Percentiles rank a stretch among this genome's conserved stretches.
Conservation (phyloP, 2,113 vertebrate species). For the Daubentonia madagascariensis region DNA sequence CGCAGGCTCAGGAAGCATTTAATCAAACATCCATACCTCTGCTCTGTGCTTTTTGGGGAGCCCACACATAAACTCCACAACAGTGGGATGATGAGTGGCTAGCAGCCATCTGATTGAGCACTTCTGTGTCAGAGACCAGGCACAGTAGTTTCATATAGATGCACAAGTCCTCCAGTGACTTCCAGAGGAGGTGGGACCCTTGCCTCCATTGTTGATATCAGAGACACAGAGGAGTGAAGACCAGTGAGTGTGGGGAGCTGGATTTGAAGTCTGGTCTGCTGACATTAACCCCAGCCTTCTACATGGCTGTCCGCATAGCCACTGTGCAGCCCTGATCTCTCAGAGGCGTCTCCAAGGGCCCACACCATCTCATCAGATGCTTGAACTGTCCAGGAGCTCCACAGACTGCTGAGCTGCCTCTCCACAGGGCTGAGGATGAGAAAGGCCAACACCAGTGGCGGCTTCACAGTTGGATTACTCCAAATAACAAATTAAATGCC, state of each 20-base stretch:
- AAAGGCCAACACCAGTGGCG: too few relatives aligned
- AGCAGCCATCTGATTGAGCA: background rate
- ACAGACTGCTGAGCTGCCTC: background rate
- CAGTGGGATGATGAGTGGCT: fast-evolving
- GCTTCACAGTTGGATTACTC: background rate
- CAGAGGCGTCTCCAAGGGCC: fast-evolving
- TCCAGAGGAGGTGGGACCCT: background rate
- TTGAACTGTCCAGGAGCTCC: fast-evolving
- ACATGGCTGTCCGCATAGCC: background rate
- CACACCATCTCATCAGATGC: fast-evolving
- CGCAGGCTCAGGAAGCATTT: fast-evolving
- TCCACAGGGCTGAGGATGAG: fast-evolving
- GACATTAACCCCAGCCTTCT: background rate
- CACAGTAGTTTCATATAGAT: fast-evolving
- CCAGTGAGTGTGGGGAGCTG: fast-evolving
- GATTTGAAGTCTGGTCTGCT: background rate
- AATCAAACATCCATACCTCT: fast-evolving
- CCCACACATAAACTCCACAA: background rate
- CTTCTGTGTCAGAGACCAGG: too few relatives aligned
- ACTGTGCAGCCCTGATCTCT: background rate
- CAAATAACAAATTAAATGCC: background rate
- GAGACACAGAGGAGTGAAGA: too few relatives aligned
- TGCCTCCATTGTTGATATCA: fast-evolving
- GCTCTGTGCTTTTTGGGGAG: background rate
- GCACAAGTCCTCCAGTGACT: background rate